A percentile compares a stretch with the other conserved stretches of the same genome.
These are phyloP conservation scores for Drosophila formosana DNA, from an alignment of 2,888 invertebrate genomes.

Conservation along the genomic window DNA sequence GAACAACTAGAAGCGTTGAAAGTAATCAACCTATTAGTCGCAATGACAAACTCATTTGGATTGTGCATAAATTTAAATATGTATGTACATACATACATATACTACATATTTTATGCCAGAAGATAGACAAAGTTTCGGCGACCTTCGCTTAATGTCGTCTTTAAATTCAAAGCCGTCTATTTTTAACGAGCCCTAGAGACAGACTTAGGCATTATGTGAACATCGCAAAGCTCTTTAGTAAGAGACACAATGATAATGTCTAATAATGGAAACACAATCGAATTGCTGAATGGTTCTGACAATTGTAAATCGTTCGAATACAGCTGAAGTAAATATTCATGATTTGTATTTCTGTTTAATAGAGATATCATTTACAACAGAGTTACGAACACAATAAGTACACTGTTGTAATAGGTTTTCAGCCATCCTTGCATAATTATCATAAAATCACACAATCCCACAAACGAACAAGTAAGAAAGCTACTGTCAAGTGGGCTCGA, in stretches of 20 bases:
- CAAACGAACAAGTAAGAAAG: too few relatives aligned
- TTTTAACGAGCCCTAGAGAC: slow-evolving; percentile 31
- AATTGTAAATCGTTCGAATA: not conserved
- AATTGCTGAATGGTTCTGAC: not conserved
- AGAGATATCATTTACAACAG: too few relatives aligned
- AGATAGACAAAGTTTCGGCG: slow-evolving; percentile 52
- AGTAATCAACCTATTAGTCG: slow-evolving; percentile 10
- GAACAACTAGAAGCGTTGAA: not conserved
- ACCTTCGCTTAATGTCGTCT: slow-evolving; percentile 22
- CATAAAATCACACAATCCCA: too few relatives aligned
- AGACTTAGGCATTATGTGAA: not conserved
- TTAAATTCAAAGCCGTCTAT: slow-evolving; percentile 58
- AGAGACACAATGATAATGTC: not conserved
- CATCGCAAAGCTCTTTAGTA: not conserved
- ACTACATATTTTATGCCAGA: slow-evolving; percentile 23
- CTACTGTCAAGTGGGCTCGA: too few relatives aligned
- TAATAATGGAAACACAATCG: not conserved
- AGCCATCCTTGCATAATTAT: too few relatives aligned
- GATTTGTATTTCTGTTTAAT: too few relatives aligned
- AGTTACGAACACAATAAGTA: too few relatives aligned
- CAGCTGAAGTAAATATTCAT: too few relatives aligned
- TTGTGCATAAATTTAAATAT: slow-evolving; percentile 65
- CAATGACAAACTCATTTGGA: slow-evolving; percentile 46
- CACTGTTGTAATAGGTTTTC: too few relatives aligned
- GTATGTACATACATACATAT: not conserved